Conservation (phyloP, 2,113 vertebrate genomes). For the Trematocara zebra region DNA sequence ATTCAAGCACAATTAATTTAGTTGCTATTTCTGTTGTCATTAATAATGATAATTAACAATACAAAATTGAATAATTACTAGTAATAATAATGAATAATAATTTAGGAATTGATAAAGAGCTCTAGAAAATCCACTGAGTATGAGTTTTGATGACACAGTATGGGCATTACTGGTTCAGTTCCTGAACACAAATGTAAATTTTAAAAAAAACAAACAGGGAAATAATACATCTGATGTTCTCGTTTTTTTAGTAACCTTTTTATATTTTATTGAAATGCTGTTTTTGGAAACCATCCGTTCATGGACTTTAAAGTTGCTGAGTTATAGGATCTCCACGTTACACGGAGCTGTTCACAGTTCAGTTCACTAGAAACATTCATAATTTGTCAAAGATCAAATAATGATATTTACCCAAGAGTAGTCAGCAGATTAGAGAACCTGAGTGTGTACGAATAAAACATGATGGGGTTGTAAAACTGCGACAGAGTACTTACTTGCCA, state of each 20-base stretch:
- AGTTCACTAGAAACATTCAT: neutral
- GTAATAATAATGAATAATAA: neutral
- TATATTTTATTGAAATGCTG: neutral
- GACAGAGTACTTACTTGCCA: slow-evolving; percentile 41
- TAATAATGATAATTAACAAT: neutral
- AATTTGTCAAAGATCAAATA: slow-evolving; percentile 46
- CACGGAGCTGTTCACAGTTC: neutral
- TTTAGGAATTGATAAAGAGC: neutral
- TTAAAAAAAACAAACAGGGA: accelerated
- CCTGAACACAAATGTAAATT: neutral
- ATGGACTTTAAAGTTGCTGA: slow-evolving; percentile 12
- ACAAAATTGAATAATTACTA: neutral
- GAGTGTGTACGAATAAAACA: slow-evolving; percentile 27
- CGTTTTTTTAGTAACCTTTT: neutral
- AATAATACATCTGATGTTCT: neutral
- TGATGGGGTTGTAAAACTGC: slow-evolving; percentile 50
- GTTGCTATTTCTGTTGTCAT: neutral
- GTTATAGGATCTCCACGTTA: neutral
- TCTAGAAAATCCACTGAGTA: neutral
- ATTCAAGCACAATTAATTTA: neutral
- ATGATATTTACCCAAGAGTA: slow-evolving; percentile 49
- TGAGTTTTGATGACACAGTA: neutral
- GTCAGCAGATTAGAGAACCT: slow-evolving; percentile 33
- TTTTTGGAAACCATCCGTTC: slow-evolving; percentile 6
- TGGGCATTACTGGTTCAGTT: neutral